Evolutionary conservation across 2,888 invertebrate genomes (phyloP).

Genomic region (Patella ulyssiponensis): DNA sequence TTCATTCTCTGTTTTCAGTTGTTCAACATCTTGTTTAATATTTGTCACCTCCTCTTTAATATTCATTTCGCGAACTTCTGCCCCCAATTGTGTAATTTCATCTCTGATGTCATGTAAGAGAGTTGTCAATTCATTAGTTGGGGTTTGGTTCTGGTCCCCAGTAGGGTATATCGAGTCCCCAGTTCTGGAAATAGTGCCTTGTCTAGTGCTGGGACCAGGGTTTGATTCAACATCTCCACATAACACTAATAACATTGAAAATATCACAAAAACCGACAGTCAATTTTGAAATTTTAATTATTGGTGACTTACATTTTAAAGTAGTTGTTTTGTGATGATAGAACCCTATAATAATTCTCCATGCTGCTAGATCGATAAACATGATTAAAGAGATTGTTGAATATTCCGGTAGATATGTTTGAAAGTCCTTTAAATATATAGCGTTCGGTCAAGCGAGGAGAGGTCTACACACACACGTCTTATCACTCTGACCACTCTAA

Average conservation of each 20-base stretch:
- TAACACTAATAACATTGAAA: neutral
- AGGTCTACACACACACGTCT: too few relatives aligned
- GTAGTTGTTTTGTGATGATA: neutral
- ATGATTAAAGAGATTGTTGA: too few relatives aligned
- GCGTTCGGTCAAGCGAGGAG: too few relatives aligned
- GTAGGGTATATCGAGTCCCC: neutral
- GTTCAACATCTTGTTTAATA: neutral
- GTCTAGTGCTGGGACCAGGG: too few relatives aligned
- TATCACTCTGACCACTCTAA: too few relatives aligned
- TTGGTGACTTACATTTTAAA: conserved; percentile 6
- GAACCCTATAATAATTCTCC: neutral
- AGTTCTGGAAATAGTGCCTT: neutral
- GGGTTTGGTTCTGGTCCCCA: neutral
- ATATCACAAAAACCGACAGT: neutral
- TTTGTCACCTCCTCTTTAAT: conserved; percentile 4
- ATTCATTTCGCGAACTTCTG: conserved; percentile 2
- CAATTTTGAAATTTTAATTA: neutral
- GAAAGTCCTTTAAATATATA: too few relatives aligned
- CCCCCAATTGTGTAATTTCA: neutral
- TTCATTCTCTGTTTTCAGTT: conserved; percentile 10
- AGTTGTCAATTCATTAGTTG: neutral
- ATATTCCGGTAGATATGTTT: too few relatives aligned
- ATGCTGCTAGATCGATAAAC: neutral
- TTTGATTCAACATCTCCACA: conserved; percentile 11
- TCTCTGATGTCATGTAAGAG: neutral